Percentiles rank a stretch among this genome's conserved stretches.
These are phyloP conservation scores for Prionace glauca DNA, from an alignment of 2,797 vertebrate species.

Conservation along the genomic window DNA sequence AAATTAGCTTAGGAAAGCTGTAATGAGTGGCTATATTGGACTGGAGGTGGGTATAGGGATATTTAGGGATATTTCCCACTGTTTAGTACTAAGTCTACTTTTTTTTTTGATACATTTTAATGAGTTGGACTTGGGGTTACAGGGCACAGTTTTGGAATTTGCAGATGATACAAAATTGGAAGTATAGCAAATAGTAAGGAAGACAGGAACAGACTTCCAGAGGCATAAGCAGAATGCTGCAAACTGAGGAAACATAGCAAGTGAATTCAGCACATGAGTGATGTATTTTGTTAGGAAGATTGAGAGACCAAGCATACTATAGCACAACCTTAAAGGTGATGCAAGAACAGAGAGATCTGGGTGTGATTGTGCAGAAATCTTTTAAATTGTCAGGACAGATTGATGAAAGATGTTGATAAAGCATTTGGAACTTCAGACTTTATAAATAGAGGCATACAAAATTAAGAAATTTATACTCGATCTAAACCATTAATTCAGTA, in stretches of 20 bases:
- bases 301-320: not conserved
- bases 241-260: not conserved
- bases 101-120: not conserved
- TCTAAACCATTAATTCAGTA: not conserved
- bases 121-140: not conserved
- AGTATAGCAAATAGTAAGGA: not conserved
- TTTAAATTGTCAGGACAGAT: no score
- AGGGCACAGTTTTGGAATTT: no score
- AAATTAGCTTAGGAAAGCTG: not conserved
- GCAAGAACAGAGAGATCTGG: no score
- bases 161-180: not conserved
- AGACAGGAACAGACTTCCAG: not conserved
- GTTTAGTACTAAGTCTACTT: not conserved
- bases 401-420: not conserved
- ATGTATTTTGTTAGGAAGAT: not conserved
- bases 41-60: not conserved
- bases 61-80: no score
- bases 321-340: not conserved
- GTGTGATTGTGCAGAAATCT: no score
- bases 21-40: not conserved
- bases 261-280: not conserved
- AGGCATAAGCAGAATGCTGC: not conserved
- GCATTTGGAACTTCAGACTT: not conserved
- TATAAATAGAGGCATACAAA: not conserved
- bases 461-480: not conserved